Conservation (phyloP, 2,113 vertebrate genomes). For the Chloroceryle aenea region DNA sequence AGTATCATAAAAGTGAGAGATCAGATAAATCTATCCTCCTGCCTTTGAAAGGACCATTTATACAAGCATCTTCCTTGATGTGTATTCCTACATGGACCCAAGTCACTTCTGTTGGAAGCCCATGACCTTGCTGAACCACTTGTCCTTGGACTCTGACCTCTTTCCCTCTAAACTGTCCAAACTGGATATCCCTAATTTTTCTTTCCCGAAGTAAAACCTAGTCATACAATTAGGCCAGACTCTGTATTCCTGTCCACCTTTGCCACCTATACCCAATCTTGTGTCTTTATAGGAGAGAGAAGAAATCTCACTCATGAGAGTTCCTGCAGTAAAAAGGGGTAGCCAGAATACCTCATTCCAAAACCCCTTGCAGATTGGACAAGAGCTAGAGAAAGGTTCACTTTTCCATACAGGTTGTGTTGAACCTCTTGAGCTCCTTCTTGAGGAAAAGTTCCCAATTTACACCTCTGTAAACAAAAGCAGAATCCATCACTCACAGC, state of each 20-base stretch:
- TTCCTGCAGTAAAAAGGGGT: neutral
- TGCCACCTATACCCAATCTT: neutral
- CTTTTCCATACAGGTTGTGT: neutral
- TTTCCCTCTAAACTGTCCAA: neutral
- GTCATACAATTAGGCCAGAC: neutral
- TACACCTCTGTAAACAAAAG: constrained; percentile 30
- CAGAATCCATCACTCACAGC: constrained; percentile 3
- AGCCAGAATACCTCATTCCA: neutral
- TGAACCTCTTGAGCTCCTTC: neutral
- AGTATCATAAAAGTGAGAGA: neutral
- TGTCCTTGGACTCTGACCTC: neutral
- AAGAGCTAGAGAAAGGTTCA: neutral
- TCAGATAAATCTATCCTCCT: neutral
- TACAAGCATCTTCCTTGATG: neutral
- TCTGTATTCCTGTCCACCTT: neutral
- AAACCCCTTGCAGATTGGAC: neutral
- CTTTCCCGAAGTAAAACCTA: neutral
- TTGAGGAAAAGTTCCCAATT: neutral
- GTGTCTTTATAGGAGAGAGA: neutral
- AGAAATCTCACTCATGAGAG: neutral
- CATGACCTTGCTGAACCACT: neutral
- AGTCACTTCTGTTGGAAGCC: neutral
- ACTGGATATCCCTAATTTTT: neutral
- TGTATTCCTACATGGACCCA: neutral
- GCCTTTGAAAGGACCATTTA: neutral